These are phyloP conservation scores for Samia ricini DNA, from an alignment of 1,140 invertebrate genomes.

Conservation along the genomic window DNA sequence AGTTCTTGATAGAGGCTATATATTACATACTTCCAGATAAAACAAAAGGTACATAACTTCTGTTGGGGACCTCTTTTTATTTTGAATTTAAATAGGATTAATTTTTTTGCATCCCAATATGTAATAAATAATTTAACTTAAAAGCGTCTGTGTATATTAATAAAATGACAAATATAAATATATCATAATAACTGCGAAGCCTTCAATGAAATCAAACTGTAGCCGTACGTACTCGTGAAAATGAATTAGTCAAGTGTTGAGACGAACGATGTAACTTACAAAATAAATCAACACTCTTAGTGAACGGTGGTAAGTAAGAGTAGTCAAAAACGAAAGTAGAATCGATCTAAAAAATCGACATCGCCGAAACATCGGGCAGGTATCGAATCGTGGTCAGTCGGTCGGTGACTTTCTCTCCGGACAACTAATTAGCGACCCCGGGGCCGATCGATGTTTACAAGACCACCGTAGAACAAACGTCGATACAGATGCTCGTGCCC, in stretches of 20 bases:
- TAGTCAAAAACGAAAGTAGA: slow-evolving; percentile 75
- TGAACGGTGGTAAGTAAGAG: slow-evolving; percentile 57
- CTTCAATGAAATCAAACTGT: not conserved
- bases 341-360: slow-evolving; percentile 70
- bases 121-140: no score
- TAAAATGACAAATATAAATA: no score
- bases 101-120: no score
- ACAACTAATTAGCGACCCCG: slow-evolving; percentile 62
- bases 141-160: no score
- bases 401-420: slow-evolving; percentile 69
- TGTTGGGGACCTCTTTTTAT: no score
- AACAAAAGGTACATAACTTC: no score
- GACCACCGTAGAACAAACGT: slow-evolving; percentile 33
- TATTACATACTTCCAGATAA: no score
- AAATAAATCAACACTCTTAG: slow-evolving; percentile 46
- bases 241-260: slow-evolving; percentile 8
- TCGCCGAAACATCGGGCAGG: slow-evolving; percentile 55
- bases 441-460: slow-evolving; percentile 54
- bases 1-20: no score
- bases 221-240: not conserved
- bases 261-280: slow-evolving; percentile 17
- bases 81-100: no score
- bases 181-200: not conserved
- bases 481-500: slow-evolving; percentile 40
- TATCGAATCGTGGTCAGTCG: slow-evolving; percentile 66